Percentiles rank a stretch among this genome's conserved stretches.
Conservation (phyloP, 2,797 vertebrate species). For the Pelochelys cantorii region DNA sequence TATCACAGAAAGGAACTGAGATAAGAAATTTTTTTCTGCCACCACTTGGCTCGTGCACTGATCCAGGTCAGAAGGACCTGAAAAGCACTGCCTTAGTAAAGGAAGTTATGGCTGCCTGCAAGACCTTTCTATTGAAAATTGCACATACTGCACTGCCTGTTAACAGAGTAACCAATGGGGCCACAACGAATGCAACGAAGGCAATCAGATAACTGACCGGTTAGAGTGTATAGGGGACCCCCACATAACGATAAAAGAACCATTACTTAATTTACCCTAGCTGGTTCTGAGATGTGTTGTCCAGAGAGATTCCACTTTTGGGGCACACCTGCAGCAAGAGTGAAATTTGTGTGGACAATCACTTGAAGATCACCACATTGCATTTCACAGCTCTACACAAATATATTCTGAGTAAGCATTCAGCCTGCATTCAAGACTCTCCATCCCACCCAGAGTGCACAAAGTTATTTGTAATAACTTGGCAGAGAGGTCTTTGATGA, state of each 20-base stretch:
- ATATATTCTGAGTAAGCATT: too few species aligned
- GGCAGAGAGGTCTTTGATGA: neutral
- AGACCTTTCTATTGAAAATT: neutral
- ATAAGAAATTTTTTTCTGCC: neutral
- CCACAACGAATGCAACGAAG: neutral
- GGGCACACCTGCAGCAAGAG: neutral
- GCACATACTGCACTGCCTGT: neutral
- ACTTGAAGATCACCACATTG: neutral
- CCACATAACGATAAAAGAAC: neutral
- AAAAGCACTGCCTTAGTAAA: accelerated
- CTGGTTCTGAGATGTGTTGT: neutral
- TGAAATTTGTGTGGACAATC: neutral
- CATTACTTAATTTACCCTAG: neutral
- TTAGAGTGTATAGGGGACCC: neutral
- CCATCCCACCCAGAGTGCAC: neutral
- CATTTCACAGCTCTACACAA: too few species aligned
- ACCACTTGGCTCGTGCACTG: accelerated
- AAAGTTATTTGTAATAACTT: neutral
- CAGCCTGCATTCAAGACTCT: neutral
- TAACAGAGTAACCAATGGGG: neutral
- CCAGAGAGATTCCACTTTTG: neutral
- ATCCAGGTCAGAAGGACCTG: neutral
- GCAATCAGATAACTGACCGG: neutral
- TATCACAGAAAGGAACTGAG: neutral
- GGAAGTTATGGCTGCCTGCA: neutral